Conservation (phyloP, 2,797 vertebrate genomes). For the Clarias laeviceps region DNA sequence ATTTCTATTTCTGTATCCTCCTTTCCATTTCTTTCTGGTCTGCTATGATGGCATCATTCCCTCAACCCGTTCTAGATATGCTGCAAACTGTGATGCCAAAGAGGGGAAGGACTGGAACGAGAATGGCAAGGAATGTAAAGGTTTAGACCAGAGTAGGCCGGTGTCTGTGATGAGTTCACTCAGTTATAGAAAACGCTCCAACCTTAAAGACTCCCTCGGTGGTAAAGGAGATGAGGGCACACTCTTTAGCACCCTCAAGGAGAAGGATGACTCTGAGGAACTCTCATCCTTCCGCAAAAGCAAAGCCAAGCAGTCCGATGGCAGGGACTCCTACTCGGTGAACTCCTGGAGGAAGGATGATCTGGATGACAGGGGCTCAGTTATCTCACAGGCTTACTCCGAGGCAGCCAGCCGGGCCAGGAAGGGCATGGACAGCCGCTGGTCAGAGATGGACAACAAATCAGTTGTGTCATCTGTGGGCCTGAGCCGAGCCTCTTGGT, state of each 20-base stretch:
- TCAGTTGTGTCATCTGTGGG: conserved; percentile 73
- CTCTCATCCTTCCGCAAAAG: conserved; percentile 70
- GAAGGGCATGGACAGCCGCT: conserved; percentile 82
- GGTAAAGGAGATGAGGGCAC: conserved; percentile 79
- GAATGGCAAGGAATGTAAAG: conserved; percentile 76
- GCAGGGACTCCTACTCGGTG: conserved; percentile 65
- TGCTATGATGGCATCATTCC: conserved; percentile 34
- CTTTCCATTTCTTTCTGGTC: conserved; percentile 49
- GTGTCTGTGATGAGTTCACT: conserved; percentile 88
- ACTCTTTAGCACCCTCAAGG: conserved; percentile 81
- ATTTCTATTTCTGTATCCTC: conserved; percentile 43
- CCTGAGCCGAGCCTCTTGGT: conserved; percentile 77
- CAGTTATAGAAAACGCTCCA: conserved; percentile 88
- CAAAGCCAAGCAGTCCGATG: conserved; percentile 64
- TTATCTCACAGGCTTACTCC: conserved; percentile 80
- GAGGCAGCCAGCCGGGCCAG: conserved; percentile 75
- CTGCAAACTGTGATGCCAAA: conserved; percentile 73
- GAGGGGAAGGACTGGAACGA: conserved; percentile 76
- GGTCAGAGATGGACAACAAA: conserved; percentile 81
- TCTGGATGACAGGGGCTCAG: conserved; percentile 67
- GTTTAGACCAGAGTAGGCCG: conserved; percentile 78
- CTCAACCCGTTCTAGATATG: conserved; percentile 69
- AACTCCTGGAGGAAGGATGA: conserved; percentile 72
- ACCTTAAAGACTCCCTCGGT: conserved; percentile 83
- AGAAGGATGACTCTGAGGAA: conserved; percentile 80